Conservation (phyloP, 1,140 invertebrate genomes). For the Monomorium pharaonis region DNA sequence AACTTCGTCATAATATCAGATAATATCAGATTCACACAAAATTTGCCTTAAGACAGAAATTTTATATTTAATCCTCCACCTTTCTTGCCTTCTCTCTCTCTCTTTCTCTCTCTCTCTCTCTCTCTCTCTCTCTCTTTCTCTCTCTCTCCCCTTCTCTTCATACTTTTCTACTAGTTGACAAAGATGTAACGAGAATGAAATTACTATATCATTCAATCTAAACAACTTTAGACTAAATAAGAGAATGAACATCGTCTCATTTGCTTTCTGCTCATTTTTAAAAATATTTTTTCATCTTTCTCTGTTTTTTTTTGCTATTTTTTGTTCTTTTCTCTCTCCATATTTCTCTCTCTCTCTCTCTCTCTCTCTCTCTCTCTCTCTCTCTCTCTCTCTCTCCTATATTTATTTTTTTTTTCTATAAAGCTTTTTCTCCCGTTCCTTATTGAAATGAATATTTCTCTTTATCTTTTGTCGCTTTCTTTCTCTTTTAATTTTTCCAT, state of each 20-base stretch:
- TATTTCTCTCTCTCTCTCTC: constrained; percentile 1
- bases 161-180: neutral
- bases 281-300: neutral
- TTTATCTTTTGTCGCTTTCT: neutral
- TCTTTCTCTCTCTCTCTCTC: neutral
- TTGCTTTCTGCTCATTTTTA: neutral
- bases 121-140: neutral
- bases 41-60: constrained; percentile 38
- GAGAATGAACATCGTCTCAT: too few relatives aligned
- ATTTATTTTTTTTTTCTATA: neutral
- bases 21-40: constrained; percentile 33
- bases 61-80: neutral
- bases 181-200: constrained; percentile 2
- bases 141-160: neutral
- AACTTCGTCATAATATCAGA: constrained; percentile 56
- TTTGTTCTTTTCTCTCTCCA: neutral
- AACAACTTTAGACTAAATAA: too few relatives aligned
- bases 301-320: neutral
- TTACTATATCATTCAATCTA: neutral
- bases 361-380: neutral
- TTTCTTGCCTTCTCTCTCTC: neutral
- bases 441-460: neutral
- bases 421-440: neutral
- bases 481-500: neutral
- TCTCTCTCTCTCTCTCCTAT: neutral